Evolutionary conservation across 2,888 invertebrate species (phyloP), one percentile per base, ranked within the genome.

Genomic region (Drosophila diplacantha): DNA sequence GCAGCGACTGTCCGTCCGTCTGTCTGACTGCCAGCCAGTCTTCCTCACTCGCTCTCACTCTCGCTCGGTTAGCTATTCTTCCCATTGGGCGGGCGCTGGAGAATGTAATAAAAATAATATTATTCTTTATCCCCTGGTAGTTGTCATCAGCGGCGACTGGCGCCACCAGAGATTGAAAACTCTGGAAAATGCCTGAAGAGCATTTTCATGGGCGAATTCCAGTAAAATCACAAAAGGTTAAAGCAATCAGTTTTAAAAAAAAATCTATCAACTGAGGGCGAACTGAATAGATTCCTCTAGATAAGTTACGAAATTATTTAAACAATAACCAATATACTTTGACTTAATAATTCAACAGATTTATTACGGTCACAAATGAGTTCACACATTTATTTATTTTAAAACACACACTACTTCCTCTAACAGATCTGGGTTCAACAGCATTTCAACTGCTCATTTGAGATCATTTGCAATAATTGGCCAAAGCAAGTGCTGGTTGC

Each of bases 81-180:
- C 44, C 14, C 58, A 37, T 22, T 58, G 51, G 35, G 43, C 43
- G 61, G 62, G 31, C 52, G 34, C 52, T 52, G 62, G 22, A 43
- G 26, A 62, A 52, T 62, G 35, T 52, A 52, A 43, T 62, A 63
- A 59, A 58, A 62, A 43, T 62, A 63, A 59, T 59, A 62, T 62
- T 62, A 62, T 52, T 61, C 35, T 41, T 32, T 43, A 43, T 44
- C 24, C 52, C 37, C 37, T 35, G 37, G 37, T 67, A 51, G 50
- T 44, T 68, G 68, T 61, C 67, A 61, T 54, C 34, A 9, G 26
- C 31, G 20, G 24, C 9, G 44, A 43, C 34, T 35, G 58, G 67
- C 37, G 49, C 52, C 66, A 59, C 68, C 49, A 29, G 66, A 59
- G 32, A 51, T 12, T 7, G 26, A 12, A 34, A 11, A 35, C 16